Conservation (phyloP, 2,888 invertebrate species). For the Nymphalis c-album region DNA sequence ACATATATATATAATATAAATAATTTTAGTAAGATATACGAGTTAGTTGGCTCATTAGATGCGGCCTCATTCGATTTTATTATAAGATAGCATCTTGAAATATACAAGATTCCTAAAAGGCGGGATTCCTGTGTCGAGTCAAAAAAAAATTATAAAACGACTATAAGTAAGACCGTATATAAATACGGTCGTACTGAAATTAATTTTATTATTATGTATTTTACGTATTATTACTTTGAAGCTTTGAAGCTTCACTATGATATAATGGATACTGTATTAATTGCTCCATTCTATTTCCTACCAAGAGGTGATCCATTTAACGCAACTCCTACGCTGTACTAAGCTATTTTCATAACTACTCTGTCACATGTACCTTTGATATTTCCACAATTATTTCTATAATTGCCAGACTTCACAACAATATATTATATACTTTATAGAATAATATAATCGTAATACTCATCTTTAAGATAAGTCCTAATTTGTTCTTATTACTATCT, state of each 20-base stretch:
- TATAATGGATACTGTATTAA: not conserved
- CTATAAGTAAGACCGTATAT: too few species aligned
- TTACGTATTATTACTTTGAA: too few species aligned
- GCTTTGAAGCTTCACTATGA: not conserved
- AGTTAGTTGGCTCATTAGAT: too few species aligned
- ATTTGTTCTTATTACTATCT: too few species aligned
- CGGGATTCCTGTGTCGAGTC: too few species aligned
- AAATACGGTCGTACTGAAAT: not conserved
- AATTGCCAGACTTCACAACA: not conserved
- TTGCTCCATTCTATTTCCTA: not conserved
- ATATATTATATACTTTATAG: too few species aligned
- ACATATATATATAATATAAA: too few species aligned
- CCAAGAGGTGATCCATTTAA: not conserved
- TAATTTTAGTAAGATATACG: too few species aligned
- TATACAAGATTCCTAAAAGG: not conserved
- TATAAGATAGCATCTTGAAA: not conserved
- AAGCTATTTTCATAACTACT: not conserved
- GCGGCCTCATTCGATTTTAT: too few species aligned
- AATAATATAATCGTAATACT: too few species aligned
- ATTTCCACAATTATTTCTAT: not conserved
- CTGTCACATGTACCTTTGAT: not conserved
- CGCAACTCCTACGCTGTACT: not conserved
- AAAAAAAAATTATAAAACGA: too few species aligned
- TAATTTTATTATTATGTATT: not conserved
- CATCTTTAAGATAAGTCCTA: too few species aligned